Evolutionary conservation across 2,113 vertebrate species (phyloP).

Genomic region (Galbula dea): DNA sequence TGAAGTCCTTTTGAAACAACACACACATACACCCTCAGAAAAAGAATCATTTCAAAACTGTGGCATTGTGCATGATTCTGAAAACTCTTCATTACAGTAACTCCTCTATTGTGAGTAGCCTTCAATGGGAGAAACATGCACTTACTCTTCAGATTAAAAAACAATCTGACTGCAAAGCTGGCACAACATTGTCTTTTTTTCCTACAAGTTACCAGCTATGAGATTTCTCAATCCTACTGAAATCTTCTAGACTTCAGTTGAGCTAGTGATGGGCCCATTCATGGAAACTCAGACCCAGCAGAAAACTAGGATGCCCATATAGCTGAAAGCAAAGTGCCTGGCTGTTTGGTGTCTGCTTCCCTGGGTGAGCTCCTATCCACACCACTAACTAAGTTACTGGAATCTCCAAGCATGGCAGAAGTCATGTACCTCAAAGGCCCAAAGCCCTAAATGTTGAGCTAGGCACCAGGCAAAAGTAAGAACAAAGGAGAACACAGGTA

Average conservation of each 20-base stretch:
- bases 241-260: neutral
- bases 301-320: rapidly evolving
- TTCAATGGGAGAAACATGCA: neutral
- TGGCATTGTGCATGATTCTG: neutral
- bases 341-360: neutral
- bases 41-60: neutral
- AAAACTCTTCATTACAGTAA: neutral
- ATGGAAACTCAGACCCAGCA: neutral
- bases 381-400: neutral
- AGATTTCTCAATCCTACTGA: neutral
- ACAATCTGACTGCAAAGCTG: neutral
- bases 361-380: neutral
- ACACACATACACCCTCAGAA: neutral
- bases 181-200: neutral
- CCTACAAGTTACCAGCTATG: neutral
- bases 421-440: neutral
- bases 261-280: neutral
- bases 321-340: neutral
- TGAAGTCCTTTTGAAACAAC: neutral
- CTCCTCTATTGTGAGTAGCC: neutral
- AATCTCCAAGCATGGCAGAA: neutral
- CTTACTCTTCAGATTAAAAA: neutral
- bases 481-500: neutral
- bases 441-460: neutral
- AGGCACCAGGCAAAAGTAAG: neutral